Evolutionary conservation across 2,113 vertebrate genomes (phyloP), one percentile per base, ranked within the genome.

Genomic region (Bostrychus sinensis): DNA sequence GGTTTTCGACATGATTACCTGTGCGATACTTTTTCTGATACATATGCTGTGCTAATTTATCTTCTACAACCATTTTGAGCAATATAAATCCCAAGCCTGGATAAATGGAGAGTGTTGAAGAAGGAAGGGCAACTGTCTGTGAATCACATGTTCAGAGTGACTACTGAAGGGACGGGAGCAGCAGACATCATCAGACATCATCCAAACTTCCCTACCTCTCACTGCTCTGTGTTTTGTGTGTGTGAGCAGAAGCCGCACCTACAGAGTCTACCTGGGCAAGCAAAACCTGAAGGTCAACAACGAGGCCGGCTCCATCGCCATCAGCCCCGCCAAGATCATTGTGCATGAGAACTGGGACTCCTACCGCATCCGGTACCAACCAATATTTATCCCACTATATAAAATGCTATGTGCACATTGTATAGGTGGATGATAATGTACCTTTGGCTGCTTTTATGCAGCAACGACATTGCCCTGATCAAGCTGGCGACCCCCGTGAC

Each of bases 381-480:
- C 16, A 10, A 6, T 23, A 23, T 16, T 5, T 41, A 12, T 8
- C 17, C 41, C 25, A 42, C 22, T 48, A 14, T 36, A 25, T n/a
- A n/a, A n/a, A n/a, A n/a, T n/a, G n/a, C n/a, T n/a, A n/a, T n/a
- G n/a, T n/a, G n/a, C n/a, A n/a, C n/a, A n/a, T n/a, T n/a, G n/a
- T n/a, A n/a, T n/a, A n/a, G n/a, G n/a, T n/a, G 14, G 5, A 17
- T 13, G 48, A 4, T 11, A 39, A 3, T 41, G 3, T 13, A 17
- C 12, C 19, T 5, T 41, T 50, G 36, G 23, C 16, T 13, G 7
- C 7, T 0, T 32, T 20, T 45, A 14, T 65, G 8, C 72, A 98
- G 96, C 65, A 97, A 98, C 0, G 96, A 98, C 89, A 95, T 98
- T 0, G 96, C 96, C 60, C 88, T 98, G 77, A 80, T 98, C 86